Percentiles rank a stretch among this genome's conserved stretches.
Conservation (phyloP, 2,113 vertebrate species). For the Brachyistius frenatus region DNA sequence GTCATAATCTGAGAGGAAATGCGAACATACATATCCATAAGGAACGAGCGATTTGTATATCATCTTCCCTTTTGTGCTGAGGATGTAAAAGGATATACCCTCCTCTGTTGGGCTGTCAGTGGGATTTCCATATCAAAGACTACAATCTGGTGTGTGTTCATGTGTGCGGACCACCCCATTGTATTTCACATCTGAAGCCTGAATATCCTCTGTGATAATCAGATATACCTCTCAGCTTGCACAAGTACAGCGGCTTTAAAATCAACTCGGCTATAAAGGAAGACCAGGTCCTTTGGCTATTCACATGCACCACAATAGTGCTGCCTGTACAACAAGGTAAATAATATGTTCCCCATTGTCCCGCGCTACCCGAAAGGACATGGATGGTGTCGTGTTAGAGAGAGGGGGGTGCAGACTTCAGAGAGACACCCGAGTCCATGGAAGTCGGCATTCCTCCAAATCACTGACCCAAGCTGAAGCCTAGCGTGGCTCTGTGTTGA, state of each 20-base stretch:
- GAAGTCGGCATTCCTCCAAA: conserved; percentile 67
- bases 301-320: conserved; percentile 76
- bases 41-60: conserved; percentile 47
- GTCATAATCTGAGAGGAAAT: conserved; percentile 87
- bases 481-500: conserved; percentile 48
- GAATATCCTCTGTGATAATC: conserved; percentile 75
- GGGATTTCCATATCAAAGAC: conserved; percentile 81
- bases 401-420: conserved; percentile 49
- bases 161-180: conserved; percentile 56
- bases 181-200: conserved; percentile 74
- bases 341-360: conserved; percentile 81
- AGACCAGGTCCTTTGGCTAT: conserved; percentile 68
- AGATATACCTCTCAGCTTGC: conserved; percentile 79
- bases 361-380: conserved; percentile 59
- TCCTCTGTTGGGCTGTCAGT: conserved; percentile 63
- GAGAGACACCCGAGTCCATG: conserved; percentile 60
- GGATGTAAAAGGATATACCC: conserved; percentile 74
- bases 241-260: conserved; percentile 71
- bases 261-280: conserved; percentile 66
- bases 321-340: conserved; percentile 81
- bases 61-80: conserved; percentile 61
- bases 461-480: conserved; percentile 70
- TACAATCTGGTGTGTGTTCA: conserved; percentile 58
- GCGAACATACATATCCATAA: conserved; percentile 64
- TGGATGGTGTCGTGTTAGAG: conserved; percentile 73